Evolutionary conservation across 2,888 invertebrate species (phyloP), one percentile per base, ranked within the genome.

Genomic region (Ophion slaviceki): DNA sequence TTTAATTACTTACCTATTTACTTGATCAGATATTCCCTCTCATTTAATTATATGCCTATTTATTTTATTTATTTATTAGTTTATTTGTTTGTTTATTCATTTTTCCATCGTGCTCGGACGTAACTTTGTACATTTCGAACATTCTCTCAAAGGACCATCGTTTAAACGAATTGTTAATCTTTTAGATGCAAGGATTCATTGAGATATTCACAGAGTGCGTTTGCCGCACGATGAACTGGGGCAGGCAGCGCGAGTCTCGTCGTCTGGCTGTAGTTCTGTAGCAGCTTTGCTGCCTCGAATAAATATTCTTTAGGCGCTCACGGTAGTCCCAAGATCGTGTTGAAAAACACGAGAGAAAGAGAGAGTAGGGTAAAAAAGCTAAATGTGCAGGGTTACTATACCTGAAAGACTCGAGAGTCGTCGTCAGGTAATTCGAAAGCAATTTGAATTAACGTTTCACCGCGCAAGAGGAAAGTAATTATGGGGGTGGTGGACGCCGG

Each of bases 361-460:
- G 61, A 67, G 72, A 40, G 45, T 3, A 68, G 47, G 62, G n/a
- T 24, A 75, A 66, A 66, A 62, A 80, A 80, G 80, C 17, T 57
- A 75, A 78, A 72, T 78, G 77, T 80, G 82, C 75, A 53, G 64
- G 64, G 59, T 71, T 62, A 66, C 40, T 45, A 64, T 83, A 47
- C 77, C 24, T 84, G 67, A 86, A 79, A 86, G 86, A 77, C 83
- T 70, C 80, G 59, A 74, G 74, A 62, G 64, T 86, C 82, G 86
- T 85, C 90, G 90, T 90, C 89, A 89, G 90, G 90, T 91, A 92
- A 92, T 92, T 91, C 90, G 92, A 92, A 90, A 92, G 92, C 90
- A 91, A 92, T 92, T 92, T 91, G 92, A 92, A 92, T 92, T 91
- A 92, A 92, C 92, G 90, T 90, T 86, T 88, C 89, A 85, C 90